Conservation (phyloP, 2,797 vertebrate species). For the Erethizon dorsatum region DNA sequence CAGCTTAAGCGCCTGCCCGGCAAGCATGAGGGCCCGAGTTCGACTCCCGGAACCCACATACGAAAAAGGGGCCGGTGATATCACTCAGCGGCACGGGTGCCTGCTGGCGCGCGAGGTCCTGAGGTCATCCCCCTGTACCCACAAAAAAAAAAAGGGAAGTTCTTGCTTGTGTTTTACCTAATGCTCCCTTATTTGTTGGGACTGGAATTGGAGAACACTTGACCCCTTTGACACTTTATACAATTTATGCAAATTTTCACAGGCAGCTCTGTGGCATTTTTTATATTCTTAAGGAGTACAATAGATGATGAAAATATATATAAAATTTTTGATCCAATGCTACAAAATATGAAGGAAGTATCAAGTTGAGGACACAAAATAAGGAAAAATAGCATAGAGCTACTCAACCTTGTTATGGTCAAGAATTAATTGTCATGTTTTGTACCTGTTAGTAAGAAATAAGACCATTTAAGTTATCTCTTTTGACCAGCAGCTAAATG, state of each 20-base stretch:
- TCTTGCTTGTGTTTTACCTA: neutral
- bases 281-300: neutral
- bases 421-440: slow-evolving; percentile 4
- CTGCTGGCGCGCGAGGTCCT: too few relatives aligned
- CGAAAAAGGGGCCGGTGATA: too few relatives aligned
- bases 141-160: neutral
- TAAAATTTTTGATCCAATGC: neutral
- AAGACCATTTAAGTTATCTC: neutral
- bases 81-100: too few relatives aligned
- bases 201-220: neutral
- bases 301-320: neutral
- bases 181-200: neutral
- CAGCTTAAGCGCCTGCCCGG: too few relatives aligned
- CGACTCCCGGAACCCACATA: too few relatives aligned
- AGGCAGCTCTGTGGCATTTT: neutral
- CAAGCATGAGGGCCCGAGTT: too few relatives aligned
- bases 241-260: neutral
- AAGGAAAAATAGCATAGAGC: neutral
- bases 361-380: neutral
- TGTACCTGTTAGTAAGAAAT: neutral
- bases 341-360: neutral
- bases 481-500: slow-evolving; percentile 23
- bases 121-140: too few relatives aligned
- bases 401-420: neutral
- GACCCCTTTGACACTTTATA: neutral